phyloP scores from a whole-genome alignment of 2,113 vertebrate genomes.

The Festucalex cinctus region DNA sequence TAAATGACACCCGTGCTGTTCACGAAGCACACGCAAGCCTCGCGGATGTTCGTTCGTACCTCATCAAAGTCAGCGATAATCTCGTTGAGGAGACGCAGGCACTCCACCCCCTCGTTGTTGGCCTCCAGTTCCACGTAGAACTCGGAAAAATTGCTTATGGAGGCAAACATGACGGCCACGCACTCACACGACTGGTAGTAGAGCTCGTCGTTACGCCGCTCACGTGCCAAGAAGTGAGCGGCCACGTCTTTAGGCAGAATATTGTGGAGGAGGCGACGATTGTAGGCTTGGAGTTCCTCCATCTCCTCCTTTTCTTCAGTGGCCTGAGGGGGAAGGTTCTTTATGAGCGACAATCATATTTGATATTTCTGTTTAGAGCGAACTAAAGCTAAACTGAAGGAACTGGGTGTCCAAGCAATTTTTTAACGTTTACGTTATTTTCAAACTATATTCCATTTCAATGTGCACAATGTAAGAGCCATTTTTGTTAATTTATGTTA shows the following conservation, averaged over 20 bases:
- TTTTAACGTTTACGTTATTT: too few relatives aligned
- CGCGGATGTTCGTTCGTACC: constrained; percentile 61
- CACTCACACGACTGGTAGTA: constrained; percentile 97
- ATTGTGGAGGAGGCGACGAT: constrained; percentile 90
- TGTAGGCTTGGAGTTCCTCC: constrained; percentile 96
- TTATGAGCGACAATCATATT: constrained; percentile 6
- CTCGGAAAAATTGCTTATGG: constrained; percentile 96
- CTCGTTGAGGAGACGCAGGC: constrained; percentile 91
- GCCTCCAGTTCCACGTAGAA: constrained; percentile 97
- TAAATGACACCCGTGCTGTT: background rate
- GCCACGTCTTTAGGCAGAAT: constrained; percentile 96
- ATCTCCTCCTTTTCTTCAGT: constrained; percentile 96
- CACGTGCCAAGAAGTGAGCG: constrained; percentile 87
- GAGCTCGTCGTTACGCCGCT: constrained; percentile 89
- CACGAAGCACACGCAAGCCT: too few relatives aligned
- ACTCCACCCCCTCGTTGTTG: constrained; percentile 96
- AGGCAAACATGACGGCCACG: constrained; percentile 96
- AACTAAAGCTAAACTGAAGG: too few relatives aligned
- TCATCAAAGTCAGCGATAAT: constrained; percentile 96
- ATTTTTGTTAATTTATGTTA: too few relatives aligned
- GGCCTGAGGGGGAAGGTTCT: constrained; percentile 69
- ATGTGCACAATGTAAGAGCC: too few relatives aligned
- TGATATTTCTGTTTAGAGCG: too few relatives aligned
- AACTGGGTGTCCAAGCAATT: too few relatives aligned
- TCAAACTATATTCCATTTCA: too few relatives aligned